Evolutionary conservation across 2,888 invertebrate genomes (phyloP), one percentile per base, ranked within the genome.

Genomic region (Ochropleura plecta): DNA sequence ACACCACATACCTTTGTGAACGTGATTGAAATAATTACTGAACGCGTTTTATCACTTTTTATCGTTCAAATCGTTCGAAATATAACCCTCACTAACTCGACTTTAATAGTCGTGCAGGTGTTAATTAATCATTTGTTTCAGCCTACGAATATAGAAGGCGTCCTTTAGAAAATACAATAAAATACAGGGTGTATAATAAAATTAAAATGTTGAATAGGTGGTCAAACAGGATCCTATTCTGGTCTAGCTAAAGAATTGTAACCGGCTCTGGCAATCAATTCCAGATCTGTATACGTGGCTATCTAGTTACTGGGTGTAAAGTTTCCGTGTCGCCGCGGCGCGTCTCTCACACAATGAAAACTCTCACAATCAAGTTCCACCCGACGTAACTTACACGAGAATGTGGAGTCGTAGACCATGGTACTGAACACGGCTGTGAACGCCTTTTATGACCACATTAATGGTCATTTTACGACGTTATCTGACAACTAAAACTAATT

Each of bases 291-390:
- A 81, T 83, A 82, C 78, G 73, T 83, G 81, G 79, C 87, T 93
- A 90, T 94, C 91, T 88, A 80, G 92, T 95, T 95, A 91, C 94
- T 79, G 87, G 90, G 94, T 95, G 89, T 95, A 89, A 85, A 85
- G 93, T 95, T 94, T 91, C 95, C 91, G 89, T 90, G 92, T 86
- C 92, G 84, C 84, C 59, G 65, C 88, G 85, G 86, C 88, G 90
- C 84, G 88, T 84, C 84, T 74, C 80, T 80, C 87, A 79, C 87
- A 83, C 93, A 94, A 94, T 92, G 89, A 87, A 86, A 90, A 89
- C 90, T 84, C 86, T 83, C 85, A 86, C 87, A 88, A 90, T 88
- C 91, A 86, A 85, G 93, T 92, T 88, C 92, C 89, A 75, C 62
- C 46, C 60, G 91, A 89, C 91, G 92, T 92, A 93, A 93, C 88